Conservation (phyloP, 1,140 invertebrate species). For the Drosophila arawakana region DNA sequence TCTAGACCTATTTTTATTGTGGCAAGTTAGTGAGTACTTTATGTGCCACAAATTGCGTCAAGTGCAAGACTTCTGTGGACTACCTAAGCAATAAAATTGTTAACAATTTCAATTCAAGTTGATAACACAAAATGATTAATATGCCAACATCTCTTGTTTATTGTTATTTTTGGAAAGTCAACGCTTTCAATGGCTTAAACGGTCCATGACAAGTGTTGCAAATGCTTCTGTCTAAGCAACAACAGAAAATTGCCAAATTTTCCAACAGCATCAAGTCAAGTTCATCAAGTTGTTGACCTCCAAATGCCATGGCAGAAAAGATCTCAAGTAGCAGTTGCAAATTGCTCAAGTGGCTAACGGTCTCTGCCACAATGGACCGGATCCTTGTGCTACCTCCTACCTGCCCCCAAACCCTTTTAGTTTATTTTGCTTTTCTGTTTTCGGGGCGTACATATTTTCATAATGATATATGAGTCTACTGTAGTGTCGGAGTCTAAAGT, state of each 20-base stretch:
- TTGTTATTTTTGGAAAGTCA: constrained; percentile 21
- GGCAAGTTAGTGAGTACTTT: constrained; percentile 55
- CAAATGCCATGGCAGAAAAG: constrained; percentile 42
- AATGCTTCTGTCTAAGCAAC: constrained; percentile 5
- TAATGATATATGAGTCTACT: constrained; percentile 62
- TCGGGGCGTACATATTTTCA: constrained; percentile 73
- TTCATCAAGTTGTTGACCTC: constrained; percentile 72
- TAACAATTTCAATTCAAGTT: neutral
- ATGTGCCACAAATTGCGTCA: constrained; percentile 38
- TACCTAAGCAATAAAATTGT: constrained; percentile 18
- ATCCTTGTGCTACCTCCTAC: constrained; percentile 9
- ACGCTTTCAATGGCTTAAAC: neutral
- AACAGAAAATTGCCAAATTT: constrained; percentile 50
- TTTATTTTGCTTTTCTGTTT: neutral
- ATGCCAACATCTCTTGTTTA: neutral
- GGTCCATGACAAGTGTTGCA: neutral
- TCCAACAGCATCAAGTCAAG: constrained; percentile 28
- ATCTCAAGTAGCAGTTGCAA: constrained; percentile 51
- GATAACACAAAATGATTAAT: constrained; percentile 32
- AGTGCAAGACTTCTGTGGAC: constrained; percentile 25
- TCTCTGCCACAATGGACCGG: constrained; percentile 27
- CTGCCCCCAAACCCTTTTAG: constrained; percentile 28
- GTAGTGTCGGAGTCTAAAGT: too few relatives aligned
- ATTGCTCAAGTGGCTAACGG: constrained; percentile 56
- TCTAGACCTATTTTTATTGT: constrained; percentile 50